Base-by-base conservation (phyloP, 2,888 invertebrate species). In the Bombylius major region DNA sequence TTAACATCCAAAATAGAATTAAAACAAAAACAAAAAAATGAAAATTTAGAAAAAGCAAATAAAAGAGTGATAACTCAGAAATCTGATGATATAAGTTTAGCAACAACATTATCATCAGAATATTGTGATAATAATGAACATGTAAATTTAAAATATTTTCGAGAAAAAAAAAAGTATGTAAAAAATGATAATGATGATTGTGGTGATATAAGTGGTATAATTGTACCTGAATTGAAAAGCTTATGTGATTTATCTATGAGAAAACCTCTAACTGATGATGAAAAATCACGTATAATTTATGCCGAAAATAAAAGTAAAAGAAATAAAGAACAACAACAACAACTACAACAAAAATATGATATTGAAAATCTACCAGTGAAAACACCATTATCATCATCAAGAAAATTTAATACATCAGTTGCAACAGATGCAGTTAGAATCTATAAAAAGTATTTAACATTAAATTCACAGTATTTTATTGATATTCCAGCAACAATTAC, bases 181-280 rank as follows among this genome's bases (percentile, higher is more conserved):
- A 31, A 39, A 36, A 55, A 58, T 11, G 55, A 51, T n/a, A 47
- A 56, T 13, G 53, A 55, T 36, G 61, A 62, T 42, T 34, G 62
- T 64, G 31, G 66, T 31, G 32, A 6, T 42, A n/a, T 49, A 23
- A 36, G 8, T 36, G 34, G 8, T 36, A 36, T 36, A 36, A 4
- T 36, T 4, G 39, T 71, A 70, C 71, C 72, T 71, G 71, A 70
- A 65, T 60, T 69, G 34, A 70, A 69, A 65, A 66, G 66, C 33
- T 63, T 70, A 47, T 72, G 68, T 60, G 72, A 73, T 65, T 60
- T 73, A 56, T 69, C 72, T 0, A 72, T 72, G 71, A 68, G 70
- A 8, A 71, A 72, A 57, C 71, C 73, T 3, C 61, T 74, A 5
- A 75, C 75, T 12, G 74, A 75, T 56, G 74, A 75, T 57, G 75